A percentile compares a stretch with the other conserved stretches of the same genome.
phyloP scores from a whole-genome alignment of 1,140 invertebrate genomes.

The Dendrolimus punctatus region DNA sequence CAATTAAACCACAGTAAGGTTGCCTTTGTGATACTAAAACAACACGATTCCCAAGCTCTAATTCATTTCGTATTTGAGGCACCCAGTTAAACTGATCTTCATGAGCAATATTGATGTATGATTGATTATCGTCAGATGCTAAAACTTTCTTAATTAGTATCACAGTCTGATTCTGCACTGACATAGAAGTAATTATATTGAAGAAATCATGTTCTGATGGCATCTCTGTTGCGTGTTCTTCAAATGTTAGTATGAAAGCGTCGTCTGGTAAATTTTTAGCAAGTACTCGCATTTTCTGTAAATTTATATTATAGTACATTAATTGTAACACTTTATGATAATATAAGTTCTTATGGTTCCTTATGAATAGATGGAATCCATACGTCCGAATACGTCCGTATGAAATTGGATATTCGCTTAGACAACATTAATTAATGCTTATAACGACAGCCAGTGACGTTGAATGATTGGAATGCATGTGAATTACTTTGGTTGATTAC shows the following conservation, averaged over 20 bases:
- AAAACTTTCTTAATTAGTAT: slow-evolving; percentile 18
- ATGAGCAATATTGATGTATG: slow-evolving; percentile 15
- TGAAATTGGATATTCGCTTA: too few species aligned
- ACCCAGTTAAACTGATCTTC: slow-evolving; percentile 26
- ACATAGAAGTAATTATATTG: slow-evolving; percentile 18
- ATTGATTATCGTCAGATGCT: slow-evolving; percentile 9
- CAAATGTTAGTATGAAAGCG: slow-evolving; percentile 15
- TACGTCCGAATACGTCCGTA: too few species aligned
- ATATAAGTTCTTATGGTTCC: neutral
- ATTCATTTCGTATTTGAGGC: slow-evolving; percentile 14
- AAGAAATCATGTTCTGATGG: slow-evolving; percentile 10
- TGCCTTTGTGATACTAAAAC: slow-evolving; percentile 25
- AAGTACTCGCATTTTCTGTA: slow-evolving; percentile 19
- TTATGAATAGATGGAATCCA: neutral
- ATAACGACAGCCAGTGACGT: too few species aligned
- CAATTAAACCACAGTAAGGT: slow-evolving; percentile 24
- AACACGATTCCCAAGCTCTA: slow-evolving; percentile 16
- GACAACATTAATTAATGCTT: too few species aligned
- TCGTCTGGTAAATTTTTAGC: slow-evolving; percentile 8
- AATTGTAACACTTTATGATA: neutral
- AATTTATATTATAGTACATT: neutral
- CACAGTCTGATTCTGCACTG: slow-evolving; percentile 19
- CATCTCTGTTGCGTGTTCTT: slow-evolving; percentile 12
- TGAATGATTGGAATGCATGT: too few species aligned
- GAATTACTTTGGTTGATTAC: too few species aligned